Evolutionary conservation across 2,113 vertebrate species (phyloP), one percentile per base, ranked within the genome.

Genomic region (Gallinago jamesoni): DNA sequence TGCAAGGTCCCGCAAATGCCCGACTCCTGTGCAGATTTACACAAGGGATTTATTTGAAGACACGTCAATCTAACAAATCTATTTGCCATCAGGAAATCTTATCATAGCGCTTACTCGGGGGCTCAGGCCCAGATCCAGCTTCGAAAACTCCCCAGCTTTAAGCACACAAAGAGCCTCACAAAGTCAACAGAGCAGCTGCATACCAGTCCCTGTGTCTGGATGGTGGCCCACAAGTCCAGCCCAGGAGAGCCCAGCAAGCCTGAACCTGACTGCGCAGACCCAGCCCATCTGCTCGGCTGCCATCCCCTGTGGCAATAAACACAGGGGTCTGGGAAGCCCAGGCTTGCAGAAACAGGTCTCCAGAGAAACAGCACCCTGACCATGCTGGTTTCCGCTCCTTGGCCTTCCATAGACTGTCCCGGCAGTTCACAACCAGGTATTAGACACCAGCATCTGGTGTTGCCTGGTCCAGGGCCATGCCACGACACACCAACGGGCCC

Each of bases 321-420:
- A 88, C 76, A 39, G 77, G 1, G 5, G 64, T 39, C 88, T 84
- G 37, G 94, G 89, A 93, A 94, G 92, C 80, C 27, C n/a, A 47
- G 84, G 84, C 96, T 92, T 96, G 96, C 92, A 94, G 85, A 24
- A 93, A 95, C 93, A 93, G 79, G 88, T 45, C 76, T 72, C 68
- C 66, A 74, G 64, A 87, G 79, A 64, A 88, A 67, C 50, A 63
- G 92, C 90, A 74, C 55, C 74, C 72, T 14, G 25, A 67, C 20
- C 2, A 8, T 41, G 21, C 47, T 10, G 7, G 13, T 1, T 90
- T 82, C 84, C 0, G 3, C 72, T 90, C 75, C 76, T 33, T 0
- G 1, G 20, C 89, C 50, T 18, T 52, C 43, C 17, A 1, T 1
- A n/a, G 81, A 20, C 60, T 9, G 1, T 9, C 25, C n/a, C 48